Percentiles rank a stretch among this genome's conserved stretches.
Evolutionary conservation across 2,888 invertebrate species (phyloP).

Genomic region (Tiphia femorata): DNA sequence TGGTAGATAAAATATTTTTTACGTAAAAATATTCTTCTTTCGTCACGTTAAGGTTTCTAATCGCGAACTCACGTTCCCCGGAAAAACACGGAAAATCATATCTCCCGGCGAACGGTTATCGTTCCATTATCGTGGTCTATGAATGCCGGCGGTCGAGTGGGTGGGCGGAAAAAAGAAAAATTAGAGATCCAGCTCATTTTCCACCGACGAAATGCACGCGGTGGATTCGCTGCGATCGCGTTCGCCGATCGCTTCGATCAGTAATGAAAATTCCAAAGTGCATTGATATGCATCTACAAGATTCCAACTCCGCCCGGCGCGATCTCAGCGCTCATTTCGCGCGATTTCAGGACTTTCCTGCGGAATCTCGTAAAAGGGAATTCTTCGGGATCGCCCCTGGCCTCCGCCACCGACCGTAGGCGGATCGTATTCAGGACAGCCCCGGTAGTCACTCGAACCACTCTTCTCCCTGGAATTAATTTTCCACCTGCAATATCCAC

Average conservation of each 20-base stretch:
- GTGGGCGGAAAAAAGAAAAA: not conserved
- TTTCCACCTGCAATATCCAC: slow-evolving; percentile 17
- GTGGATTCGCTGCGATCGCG: slow-evolving; percentile 18
- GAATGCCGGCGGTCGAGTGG: too few relatives aligned
- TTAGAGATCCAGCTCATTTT: slow-evolving; percentile 34
- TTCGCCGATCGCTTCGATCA: slow-evolving; percentile 34
- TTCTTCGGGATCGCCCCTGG: slow-evolving; percentile 41
- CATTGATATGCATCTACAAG: slow-evolving; percentile 55
- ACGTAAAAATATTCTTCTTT: too few relatives aligned
- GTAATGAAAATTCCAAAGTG: slow-evolving; percentile 49
- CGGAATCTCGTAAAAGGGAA: slow-evolving; percentile 51
- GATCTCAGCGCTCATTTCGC: slow-evolving; percentile 42
- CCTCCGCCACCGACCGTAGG: slow-evolving; percentile 1
- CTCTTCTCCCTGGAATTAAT: slow-evolving; percentile 20
- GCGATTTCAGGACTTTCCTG: slow-evolving; percentile 46
- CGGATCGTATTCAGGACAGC: too few relatives aligned
- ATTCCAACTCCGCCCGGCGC: slow-evolving; percentile 39
- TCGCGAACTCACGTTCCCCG: too few relatives aligned
- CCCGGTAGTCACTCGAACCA: too few relatives aligned
- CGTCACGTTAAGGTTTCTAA: too few relatives aligned
- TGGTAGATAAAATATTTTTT: too few relatives aligned
- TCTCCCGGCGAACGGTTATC: too few relatives aligned
- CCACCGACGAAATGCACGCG: slow-evolving; percentile 10
- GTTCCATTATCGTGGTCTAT: too few relatives aligned
- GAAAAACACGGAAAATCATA: too few relatives aligned